Percentiles rank a stretch among this genome's conserved stretches.
Conservation (phyloP, 2,888 invertebrate genomes). For the Charanyca ferruginea region DNA sequence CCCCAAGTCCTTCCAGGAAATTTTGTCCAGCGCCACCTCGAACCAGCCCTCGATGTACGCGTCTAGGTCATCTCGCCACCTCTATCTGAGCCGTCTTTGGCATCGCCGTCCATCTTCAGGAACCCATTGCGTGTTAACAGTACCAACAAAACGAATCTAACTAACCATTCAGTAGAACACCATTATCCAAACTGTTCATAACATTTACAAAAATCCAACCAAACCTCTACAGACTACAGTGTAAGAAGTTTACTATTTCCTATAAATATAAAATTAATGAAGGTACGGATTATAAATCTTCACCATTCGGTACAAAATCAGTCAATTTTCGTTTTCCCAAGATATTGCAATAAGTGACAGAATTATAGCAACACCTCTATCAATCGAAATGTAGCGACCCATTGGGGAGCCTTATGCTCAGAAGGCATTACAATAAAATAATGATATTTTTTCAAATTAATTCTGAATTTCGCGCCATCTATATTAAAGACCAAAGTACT, state of each 20-base stretch:
- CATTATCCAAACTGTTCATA: neutral
- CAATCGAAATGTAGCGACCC: constrained; percentile 12
- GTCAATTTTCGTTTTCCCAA: constrained; percentile 8
- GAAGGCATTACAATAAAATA: constrained; percentile 17
- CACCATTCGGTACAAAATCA: neutral
- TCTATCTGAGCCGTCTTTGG: no score
- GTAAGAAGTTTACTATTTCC: neutral
- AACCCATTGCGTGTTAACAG: no score
- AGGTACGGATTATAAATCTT: neutral
- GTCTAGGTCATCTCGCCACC: no score
- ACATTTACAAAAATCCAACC: neutral
- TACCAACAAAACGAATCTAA: no score
- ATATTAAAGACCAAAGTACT: neutral
- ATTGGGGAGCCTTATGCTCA: neutral
- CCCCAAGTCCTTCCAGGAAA: no score
- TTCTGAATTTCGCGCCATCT: constrained; percentile 28
- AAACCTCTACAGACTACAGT: neutral
- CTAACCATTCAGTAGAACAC: no score
- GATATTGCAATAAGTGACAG: constrained; percentile 17
- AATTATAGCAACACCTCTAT: constrained; percentile 29
- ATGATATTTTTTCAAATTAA: neutral
- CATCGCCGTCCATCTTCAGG: no score
- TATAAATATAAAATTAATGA: neutral
- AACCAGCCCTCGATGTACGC: no score
- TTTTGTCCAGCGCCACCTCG: no score